Evolutionary conservation across 1,140 invertebrate species (phyloP).

Genomic region (Drosophila bifasciata): DNA sequence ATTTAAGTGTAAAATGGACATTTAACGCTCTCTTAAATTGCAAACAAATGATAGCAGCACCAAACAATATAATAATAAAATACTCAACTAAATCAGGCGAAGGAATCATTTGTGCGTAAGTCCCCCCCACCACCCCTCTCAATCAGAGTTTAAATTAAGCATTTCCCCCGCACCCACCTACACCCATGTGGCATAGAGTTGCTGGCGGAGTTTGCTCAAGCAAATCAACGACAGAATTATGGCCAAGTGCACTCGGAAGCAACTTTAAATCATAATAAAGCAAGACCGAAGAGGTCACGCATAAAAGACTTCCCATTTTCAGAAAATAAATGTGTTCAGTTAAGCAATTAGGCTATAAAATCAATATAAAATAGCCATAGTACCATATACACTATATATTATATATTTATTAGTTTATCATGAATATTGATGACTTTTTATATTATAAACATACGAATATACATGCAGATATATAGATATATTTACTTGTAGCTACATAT

Average conservation of each 20-base stretch:
- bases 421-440: constrained; percentile 63
- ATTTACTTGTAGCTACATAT: constrained; percentile 58
- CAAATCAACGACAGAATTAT: constrained; percentile 34
- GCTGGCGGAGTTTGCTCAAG: constrained; percentile 27
- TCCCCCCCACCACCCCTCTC: no score
- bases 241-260: constrained; percentile 39
- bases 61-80: constrained; percentile 29
- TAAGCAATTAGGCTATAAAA: constrained; percentile 24
- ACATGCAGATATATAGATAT: constrained; percentile 31
- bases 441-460: constrained; percentile 32
- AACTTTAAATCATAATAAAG: constrained; percentile 46
- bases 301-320: constrained; percentile 16
- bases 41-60: constrained; percentile 7
- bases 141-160: constrained; percentile 42
- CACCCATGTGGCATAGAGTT: no score
- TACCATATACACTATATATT: constrained; percentile 17
- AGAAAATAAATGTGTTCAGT: constrained; percentile 37
- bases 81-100: constrained; percentile 29
- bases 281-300: constrained; percentile 6
- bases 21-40: constrained; percentile 49
- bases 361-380: constrained; percentile 26
- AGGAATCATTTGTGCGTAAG: constrained; percentile 47
- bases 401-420: constrained; percentile 63
- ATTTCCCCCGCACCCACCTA: no score
- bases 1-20: constrained; percentile 48